phyloP scores from a whole-genome alignment of 1,140 invertebrate species.

The Drosophila seguyi region DNA sequence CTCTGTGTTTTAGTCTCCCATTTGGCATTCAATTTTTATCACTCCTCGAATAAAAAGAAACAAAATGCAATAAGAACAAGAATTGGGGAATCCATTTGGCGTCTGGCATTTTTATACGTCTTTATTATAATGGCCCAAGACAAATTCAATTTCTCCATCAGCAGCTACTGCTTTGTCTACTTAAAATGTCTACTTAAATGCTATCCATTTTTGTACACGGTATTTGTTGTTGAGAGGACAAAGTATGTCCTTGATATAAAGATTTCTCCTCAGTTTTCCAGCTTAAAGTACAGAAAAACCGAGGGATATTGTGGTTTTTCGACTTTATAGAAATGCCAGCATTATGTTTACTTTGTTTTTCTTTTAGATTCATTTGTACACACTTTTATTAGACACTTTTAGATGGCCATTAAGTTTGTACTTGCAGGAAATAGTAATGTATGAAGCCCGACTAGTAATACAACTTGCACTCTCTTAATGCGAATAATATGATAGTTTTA shows the following conservation, averaged over 20 bases:
- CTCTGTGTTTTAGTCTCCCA: slow-evolving; percentile 19
- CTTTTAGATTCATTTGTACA: background rate
- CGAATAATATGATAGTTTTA: background rate
- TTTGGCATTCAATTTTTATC: slow-evolving; percentile 64
- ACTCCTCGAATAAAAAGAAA: slow-evolving; percentile 23
- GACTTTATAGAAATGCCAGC: background rate
- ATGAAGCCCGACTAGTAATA: background rate
- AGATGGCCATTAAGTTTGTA: background rate
- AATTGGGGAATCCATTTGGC: slow-evolving; percentile 34
- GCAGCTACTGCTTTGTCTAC: slow-evolving; percentile 23
- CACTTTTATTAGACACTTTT: background rate
- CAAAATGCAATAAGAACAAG: slow-evolving; percentile 11
- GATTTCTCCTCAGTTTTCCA: background rate
- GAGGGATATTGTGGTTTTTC: background rate
- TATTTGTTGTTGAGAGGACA: background rate
- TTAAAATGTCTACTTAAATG: slow-evolving; percentile 41
- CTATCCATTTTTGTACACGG: slow-evolving; percentile 25
- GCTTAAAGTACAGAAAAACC: background rate
- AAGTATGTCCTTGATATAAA: background rate
- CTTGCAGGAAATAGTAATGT: background rate
- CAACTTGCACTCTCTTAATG: background rate
- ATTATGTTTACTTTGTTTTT: background rate
- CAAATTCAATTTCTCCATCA: slow-evolving; percentile 75
- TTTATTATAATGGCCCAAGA: slow-evolving; percentile 69
- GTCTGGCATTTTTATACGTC: slow-evolving; percentile 59